Evolutionary conservation across 1,140 invertebrate genomes (phyloP).

Genomic region (Drosophila mayri): DNA sequence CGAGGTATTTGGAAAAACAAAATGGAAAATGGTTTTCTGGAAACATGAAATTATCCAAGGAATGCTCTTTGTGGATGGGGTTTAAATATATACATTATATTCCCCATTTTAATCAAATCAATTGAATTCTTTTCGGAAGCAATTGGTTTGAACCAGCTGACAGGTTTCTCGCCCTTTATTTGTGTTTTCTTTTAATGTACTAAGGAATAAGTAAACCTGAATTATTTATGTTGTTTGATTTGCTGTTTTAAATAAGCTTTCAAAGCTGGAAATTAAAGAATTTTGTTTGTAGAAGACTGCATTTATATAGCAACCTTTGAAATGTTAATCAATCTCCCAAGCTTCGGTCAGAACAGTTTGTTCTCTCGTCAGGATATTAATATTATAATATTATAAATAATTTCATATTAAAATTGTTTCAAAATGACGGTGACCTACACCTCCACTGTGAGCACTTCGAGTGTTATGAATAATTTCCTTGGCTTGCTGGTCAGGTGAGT

Average conservation of each 20-base stretch:
- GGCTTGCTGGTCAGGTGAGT: slow-evolving; percentile 55
- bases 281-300: too few species aligned
- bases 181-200: slow-evolving; percentile 2
- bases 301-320: slow-evolving; percentile 7
- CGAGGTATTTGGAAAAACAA: slow-evolving; percentile 12
- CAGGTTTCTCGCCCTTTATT: neutral
- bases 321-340: neutral
- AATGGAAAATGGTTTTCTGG: slow-evolving; percentile 15
- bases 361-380: neutral
- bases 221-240: slow-evolving; percentile 2
- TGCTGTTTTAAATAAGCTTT: neutral
- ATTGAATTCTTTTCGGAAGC: slow-evolving; percentile 1
- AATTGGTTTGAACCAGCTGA: slow-evolving; percentile 5
- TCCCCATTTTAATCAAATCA: slow-evolving; percentile 22
- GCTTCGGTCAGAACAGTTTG: neutral
- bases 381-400: too few species aligned
- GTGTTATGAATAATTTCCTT: slow-evolving; percentile 65
- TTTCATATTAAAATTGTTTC: neutral
- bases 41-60: slow-evolving; percentile 9
- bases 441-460: slow-evolving; percentile 57
- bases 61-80: neutral
- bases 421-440: slow-evolving; percentile 80
- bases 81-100: slow-evolving; percentile 2
- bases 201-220: neutral
- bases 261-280: neutral